Percentiles rank a stretch among this genome's conserved stretches.
These are phyloP conservation scores for Atopsyche davidsoni DNA, from an alignment of 1,140 invertebrate species.

Conservation along the genomic window DNA sequence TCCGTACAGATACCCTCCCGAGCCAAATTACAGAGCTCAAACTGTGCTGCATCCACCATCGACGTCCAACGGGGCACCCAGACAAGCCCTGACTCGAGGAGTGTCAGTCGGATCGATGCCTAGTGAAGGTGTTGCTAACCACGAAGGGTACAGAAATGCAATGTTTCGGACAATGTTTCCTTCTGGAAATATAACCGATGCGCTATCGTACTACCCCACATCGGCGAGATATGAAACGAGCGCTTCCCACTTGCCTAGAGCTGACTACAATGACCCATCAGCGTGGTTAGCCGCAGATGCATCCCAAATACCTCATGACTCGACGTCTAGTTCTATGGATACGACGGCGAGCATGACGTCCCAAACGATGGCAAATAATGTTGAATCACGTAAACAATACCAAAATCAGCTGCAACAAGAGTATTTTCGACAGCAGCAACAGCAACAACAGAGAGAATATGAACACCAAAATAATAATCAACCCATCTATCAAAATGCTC, in stretches of 20 bases:
- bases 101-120: conserved; percentile 49
- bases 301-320: conserved; percentile 50
- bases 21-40: conserved; percentile 49
- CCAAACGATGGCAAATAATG: conserved; percentile 49
- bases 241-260: conserved; percentile 48
- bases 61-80: conserved; percentile 37
- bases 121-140: conserved; percentile 51
- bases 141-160: conserved; percentile 60
- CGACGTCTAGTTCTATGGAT: conserved; percentile 54
- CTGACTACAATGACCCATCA: conserved; percentile 51
- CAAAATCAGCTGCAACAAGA: conserved; percentile 53
- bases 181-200: conserved; percentile 66
- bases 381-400: conserved; percentile 52
- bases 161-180: conserved; percentile 63
- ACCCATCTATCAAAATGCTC: conserved; percentile 39
- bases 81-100: conserved; percentile 41
- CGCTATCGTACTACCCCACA: conserved; percentile 68
- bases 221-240: conserved; percentile 62
- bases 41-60: conserved; percentile 44
- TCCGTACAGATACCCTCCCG: conserved; percentile 44
- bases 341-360: conserved; percentile 55
- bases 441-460: conserved; percentile 44
- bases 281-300: conserved; percentile 54
- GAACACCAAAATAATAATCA: conserved; percentile 29
- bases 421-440: conserved; percentile 47